Evolutionary conservation across 2,113 vertebrate genomes (phyloP).

Genomic region (Calypte anna): DNA sequence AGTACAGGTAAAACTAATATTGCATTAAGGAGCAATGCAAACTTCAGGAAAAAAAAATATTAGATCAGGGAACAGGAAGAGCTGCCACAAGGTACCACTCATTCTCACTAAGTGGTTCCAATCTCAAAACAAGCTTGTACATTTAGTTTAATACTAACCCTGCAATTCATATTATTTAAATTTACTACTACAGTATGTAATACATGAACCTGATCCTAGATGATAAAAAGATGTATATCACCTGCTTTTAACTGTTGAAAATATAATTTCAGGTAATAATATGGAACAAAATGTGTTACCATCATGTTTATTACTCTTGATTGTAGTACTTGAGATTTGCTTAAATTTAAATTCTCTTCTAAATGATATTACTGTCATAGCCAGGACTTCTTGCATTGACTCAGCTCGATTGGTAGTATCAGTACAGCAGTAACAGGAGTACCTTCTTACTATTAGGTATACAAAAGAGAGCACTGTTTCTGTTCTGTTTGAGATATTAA

Average conservation of each 20-base stretch:
- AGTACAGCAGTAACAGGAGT: not conserved
- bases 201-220: not conserved
- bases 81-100: not conserved
- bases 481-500: not conserved
- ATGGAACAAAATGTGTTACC: not conserved
- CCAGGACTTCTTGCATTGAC: not conserved
- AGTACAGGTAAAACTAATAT: not conserved
- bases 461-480: not conserved
- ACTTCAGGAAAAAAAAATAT: not conserved
- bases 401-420: not conserved
- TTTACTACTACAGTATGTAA: not conserved
- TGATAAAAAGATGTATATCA: not conserved
- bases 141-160: not conserved
- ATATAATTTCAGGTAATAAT: not conserved
- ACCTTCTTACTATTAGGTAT: not conserved
- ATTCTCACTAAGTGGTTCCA: not conserved
- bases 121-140: not conserved
- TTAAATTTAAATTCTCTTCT: not conserved
- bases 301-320: not conserved
- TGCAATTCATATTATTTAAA: not conserved
- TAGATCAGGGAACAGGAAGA: not conserved
- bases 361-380: not conserved
- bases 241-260: not conserved
- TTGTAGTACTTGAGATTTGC: not conserved
- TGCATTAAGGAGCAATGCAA: not conserved